phyloP scores from a whole-genome alignment of 2,113 vertebrate species.

The Myiagra hebetior region DNA sequence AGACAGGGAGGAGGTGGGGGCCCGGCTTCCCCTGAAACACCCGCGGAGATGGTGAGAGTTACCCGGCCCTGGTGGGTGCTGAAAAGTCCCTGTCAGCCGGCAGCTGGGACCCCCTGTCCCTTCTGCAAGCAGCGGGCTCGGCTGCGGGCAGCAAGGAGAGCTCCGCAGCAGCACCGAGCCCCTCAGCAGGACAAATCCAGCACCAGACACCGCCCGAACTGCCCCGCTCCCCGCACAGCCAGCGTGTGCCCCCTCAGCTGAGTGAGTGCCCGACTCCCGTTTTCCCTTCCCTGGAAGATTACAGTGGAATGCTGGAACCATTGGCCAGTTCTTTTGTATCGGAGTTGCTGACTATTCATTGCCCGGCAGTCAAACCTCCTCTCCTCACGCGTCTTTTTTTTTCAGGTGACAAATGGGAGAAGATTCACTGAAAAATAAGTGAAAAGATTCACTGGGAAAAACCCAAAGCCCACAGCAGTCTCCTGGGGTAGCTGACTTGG shows the following conservation, averaged over 20 bases:
- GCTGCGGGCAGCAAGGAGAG: neutral
- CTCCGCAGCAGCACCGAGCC: neutral
- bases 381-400: neutral
- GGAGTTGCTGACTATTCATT: neutral
- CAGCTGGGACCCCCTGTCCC: neutral
- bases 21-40: neutral
- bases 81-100: neutral
- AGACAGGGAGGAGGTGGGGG: neutral
- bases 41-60: neutral
- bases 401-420: neutral
- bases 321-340: neutral
- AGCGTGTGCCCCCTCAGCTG: neutral
- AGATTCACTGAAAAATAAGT: neutral
- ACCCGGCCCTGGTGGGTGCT: neutral
- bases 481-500: neutral
- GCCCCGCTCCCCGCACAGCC: neutral
- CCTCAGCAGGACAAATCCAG: neutral
- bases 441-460: neutral
- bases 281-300: neutral
- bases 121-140: neutral
- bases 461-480: neutral
- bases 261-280: accelerated
- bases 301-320: neutral
- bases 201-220: accelerated
- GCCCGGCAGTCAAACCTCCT: neutral